phyloP scores from a whole-genome alignment of 2,888 invertebrate species.

The Leptopilina myrica region DNA sequence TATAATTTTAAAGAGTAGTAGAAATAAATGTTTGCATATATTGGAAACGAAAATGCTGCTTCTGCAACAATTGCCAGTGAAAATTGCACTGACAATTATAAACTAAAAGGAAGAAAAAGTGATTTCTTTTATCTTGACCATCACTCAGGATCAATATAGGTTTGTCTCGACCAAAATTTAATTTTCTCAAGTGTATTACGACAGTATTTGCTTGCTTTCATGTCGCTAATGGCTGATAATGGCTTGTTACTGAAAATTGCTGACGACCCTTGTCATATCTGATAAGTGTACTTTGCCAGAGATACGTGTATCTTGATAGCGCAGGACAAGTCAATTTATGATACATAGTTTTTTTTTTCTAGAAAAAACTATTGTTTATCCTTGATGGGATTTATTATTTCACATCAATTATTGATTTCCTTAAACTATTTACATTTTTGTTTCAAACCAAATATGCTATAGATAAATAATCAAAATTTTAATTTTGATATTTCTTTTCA shows the following conservation, averaged over 20 bases:
- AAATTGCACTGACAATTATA: no score
- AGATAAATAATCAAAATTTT: no score
- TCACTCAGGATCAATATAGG: background rate
- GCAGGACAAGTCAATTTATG: background rate
- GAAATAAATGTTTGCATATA: no score
- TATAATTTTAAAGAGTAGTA: no score
- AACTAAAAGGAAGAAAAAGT: background rate
- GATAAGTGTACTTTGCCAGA: background rate
- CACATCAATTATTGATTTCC: no score
- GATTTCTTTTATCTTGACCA: background rate
- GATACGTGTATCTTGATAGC: background rate
- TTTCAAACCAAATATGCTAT: no score
- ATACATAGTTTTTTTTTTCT: background rate
- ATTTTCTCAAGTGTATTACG: constrained; percentile 29
- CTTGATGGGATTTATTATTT: no score
- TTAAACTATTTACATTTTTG: no score
- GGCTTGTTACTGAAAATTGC: constrained; percentile 30
- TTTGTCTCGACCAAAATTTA: constrained; percentile 23
- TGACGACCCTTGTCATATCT: background rate
- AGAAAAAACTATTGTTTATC: no score
- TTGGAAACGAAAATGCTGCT: no score
- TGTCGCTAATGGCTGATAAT: constrained; percentile 31
- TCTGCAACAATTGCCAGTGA: no score
- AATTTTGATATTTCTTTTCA: no score
- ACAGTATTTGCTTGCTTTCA: constrained; percentile 30